phyloP scores from a whole-genome alignment of 2,797 vertebrate species.

The Acanthornis magna region DNA sequence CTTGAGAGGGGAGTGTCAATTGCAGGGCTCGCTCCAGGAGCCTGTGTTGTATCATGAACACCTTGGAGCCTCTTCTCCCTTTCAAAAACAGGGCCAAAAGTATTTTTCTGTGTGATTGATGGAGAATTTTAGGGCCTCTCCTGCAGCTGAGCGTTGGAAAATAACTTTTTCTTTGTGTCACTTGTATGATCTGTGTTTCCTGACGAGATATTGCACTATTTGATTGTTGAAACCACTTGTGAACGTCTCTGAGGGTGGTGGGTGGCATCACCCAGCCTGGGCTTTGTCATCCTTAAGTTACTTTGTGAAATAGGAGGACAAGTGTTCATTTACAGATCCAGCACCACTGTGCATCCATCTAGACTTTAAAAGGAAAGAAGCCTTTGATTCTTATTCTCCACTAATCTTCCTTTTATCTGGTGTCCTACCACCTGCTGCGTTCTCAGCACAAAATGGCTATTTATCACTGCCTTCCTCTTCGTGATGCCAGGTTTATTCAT shows the following conservation, averaged over 20 bases:
- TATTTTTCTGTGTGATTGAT: neutral
- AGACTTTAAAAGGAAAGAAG: neutral
- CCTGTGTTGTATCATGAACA: fast-evolving
- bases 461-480: neutral
- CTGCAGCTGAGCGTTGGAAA: neutral
- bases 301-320: neutral
- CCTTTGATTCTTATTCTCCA: neutral
- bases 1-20: fast-evolving
- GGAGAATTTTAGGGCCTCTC: neutral
- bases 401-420: neutral
- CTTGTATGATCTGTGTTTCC: neutral
- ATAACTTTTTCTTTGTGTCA: neutral
- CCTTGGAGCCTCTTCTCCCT: neutral
- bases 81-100: neutral
- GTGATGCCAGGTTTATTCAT: neutral
- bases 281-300: neutral
- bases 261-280: neutral
- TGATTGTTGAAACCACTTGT: neutral
- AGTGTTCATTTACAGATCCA: neutral
- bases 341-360: neutral
- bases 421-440: neutral
- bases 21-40: neutral
- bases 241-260: neutral
- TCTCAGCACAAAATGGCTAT: neutral
- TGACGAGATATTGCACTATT: neutral